A percentile compares a stretch with the other conserved stretches of the same genome.
Conservation (phyloP, 2,113 vertebrate genomes). For the Neolamprologus sp. region DNA sequence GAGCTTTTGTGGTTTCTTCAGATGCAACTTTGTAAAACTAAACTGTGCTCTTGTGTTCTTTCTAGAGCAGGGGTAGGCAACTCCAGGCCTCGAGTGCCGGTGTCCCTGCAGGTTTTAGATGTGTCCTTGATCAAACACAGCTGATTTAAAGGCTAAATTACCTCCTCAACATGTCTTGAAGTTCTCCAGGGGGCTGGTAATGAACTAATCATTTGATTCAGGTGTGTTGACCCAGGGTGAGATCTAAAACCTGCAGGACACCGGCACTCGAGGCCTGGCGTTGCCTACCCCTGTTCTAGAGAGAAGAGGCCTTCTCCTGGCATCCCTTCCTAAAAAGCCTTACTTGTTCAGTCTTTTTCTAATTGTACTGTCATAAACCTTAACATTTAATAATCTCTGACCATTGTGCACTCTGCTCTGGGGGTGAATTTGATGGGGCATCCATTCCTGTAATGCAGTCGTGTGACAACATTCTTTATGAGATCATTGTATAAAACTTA, state of each 20-base stretch:
- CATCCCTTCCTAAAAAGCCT: not conserved
- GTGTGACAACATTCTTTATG: not conserved
- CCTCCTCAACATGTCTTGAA: no score
- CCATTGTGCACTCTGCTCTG: not conserved
- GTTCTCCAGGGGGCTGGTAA: rapidly evolving
- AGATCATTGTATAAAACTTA: rapidly evolving
- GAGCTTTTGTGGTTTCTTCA: not conserved
- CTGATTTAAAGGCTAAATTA: no score
- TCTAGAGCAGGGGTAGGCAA: rapidly evolving
- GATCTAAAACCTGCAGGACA: no score
- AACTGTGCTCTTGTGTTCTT: not conserved
- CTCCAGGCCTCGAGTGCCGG: no score
- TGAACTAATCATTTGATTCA: no score
- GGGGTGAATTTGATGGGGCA: not conserved
- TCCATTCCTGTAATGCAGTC: not conserved
- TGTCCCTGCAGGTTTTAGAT: no score
- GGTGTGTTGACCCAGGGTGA: no score
- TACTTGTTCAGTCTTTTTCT: not conserved
- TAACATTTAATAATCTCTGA: not conserved
- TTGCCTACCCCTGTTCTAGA: not conserved
- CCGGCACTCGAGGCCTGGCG: rapidly evolving
- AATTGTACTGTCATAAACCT: rapidly evolving
- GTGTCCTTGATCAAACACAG: no score
- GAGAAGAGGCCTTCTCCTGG: not conserved
- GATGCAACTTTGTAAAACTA: not conserved